Evolutionary conservation across 1,140 invertebrate genomes (phyloP), one percentile per base, ranked within the genome.

Genomic region (Drosophila erecta): DNA sequence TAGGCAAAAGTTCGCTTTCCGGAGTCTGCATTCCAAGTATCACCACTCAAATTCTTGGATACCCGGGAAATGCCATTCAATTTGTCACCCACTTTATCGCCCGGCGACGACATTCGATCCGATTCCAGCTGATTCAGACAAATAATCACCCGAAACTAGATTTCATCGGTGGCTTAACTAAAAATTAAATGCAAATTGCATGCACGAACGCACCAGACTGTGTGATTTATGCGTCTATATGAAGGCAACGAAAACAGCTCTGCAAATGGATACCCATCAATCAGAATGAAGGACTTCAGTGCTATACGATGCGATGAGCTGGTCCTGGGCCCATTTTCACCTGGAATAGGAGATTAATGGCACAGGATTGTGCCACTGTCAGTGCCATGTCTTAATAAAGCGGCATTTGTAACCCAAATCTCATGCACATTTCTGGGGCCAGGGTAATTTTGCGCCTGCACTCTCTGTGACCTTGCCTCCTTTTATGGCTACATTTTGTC

Each of bases 161-260:
- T 72, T 60, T 37, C 27, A 67, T 47, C 57, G 37, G 24, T 40
- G 55, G 44, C 43, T 44, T 44, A 76, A 66, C 49, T 65, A 83
- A 86, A 86, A 79, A 76, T 69, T 57, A 87, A 83, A 86, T 87
- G 83, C 69, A 86, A 87, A 87, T 86, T 53, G 79, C 64, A 76
- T 69, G 79, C 83, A 89, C 84, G 76, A 76, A 65, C 43, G 65
- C 53, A 43, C 41, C 57, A 62, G 61, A 60, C 61, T 46, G 54
- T 59, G 65, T 85, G 76, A 84, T 84, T 84, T 80, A 84, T 85
- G 57, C 72, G 65, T 38, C 51, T 43, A 72, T 54, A 57, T 51
- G 50, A 40, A 40, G 55, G 47, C 72, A 66, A 79, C 60, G 56
- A 50, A 64, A 55, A 71, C 46, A 54, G 15, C 70, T 61, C 33